Evolutionary conservation across 2,113 vertebrate species (phyloP).

Genomic region (Todiramphus chloris): DNA sequence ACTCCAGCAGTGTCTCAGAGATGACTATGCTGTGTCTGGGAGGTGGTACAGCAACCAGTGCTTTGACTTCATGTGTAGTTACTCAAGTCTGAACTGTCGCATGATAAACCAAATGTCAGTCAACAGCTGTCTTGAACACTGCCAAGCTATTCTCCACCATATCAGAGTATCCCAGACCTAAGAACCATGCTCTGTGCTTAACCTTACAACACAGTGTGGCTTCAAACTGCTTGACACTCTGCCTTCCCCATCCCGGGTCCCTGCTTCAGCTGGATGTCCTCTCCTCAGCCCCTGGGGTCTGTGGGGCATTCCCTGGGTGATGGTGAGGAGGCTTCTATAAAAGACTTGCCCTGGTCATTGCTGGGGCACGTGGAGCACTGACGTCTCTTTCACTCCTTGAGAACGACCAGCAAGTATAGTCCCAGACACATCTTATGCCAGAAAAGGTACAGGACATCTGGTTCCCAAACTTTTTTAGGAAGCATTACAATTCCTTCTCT

Average conservation of each 20-base stretch:
- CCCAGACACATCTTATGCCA: not conserved
- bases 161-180: not conserved
- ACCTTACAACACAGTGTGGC: not conserved
- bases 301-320: not conserved
- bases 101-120: not conserved
- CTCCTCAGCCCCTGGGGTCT: not conserved
- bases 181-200: not conserved
- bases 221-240: fast-evolving
- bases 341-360: not conserved
- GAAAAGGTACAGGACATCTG: not conserved
- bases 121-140: not conserved
- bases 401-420: not conserved
- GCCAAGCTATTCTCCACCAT: not conserved
- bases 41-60: not conserved
- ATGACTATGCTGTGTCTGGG: not conserved
- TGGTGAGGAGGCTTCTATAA: not conserved
- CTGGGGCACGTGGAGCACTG: fast-evolving
- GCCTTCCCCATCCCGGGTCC: not conserved
- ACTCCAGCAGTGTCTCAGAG: not conserved
- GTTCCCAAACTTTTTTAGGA: not conserved
- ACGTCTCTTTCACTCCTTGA: fast-evolving
- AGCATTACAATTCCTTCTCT: not conserved
- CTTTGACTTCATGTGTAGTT: not conserved
- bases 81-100: not conserved
- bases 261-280: fast-evolving